Evolutionary conservation across 2,888 invertebrate genomes (phyloP).

Genomic region (Cybosia mesomella): DNA sequence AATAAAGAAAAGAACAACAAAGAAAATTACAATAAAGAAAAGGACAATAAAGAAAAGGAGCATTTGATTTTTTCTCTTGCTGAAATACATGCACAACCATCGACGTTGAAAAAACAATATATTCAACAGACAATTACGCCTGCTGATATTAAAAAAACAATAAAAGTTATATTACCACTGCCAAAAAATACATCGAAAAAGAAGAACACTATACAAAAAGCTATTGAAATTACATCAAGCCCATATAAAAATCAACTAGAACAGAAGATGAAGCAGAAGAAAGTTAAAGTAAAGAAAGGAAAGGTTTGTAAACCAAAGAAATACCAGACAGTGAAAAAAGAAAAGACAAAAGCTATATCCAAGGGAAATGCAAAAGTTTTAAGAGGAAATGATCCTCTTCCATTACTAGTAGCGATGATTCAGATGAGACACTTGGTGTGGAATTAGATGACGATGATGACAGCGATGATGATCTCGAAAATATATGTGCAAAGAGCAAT

Average conservation of each 20-base stretch:
- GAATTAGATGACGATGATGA: constrained; percentile 17
- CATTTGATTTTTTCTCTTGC: background rate
- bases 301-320: no score
- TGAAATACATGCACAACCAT: constrained; percentile 2
- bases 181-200: no score
- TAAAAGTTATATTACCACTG: no score
- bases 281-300: no score
- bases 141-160: no score
- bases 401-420: constrained; percentile 22
- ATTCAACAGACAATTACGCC: no score
- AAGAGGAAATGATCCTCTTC: constrained; percentile 16
- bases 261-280: no score
- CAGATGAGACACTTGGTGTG: constrained; percentile 18
- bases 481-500: constrained; percentile 18
- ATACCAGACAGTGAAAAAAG: background rate
- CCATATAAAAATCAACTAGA: no score
- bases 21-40: background rate
- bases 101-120: background rate
- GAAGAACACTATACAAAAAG: no score
- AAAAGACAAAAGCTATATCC: background rate
- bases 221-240: no score
- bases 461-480: constrained; percentile 13
- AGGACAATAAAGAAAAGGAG: background rate
- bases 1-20: background rate
- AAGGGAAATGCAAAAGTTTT: background rate